Percentiles rank a stretch among this genome's conserved stretches.
These are phyloP conservation scores for Daphoenositta chrysoptera DNA, from an alignment of 2,113 vertebrate genomes.

Conservation along the genomic window DNA sequence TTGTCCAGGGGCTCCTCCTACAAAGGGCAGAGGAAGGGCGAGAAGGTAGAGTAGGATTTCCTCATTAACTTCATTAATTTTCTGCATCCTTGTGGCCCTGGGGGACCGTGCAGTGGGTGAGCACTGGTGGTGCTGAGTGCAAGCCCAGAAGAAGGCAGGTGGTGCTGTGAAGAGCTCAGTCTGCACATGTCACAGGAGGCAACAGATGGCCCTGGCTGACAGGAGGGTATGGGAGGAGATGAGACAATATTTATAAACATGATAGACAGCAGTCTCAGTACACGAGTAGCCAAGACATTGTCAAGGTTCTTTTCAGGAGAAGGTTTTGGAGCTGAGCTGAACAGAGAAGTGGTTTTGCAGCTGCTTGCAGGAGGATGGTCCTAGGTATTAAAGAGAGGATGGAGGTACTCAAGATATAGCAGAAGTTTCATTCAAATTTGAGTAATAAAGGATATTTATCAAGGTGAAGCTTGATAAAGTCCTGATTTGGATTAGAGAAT, in stretches of 20 bases:
- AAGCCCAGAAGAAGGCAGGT: constrained; percentile 1
- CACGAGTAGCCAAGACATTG: constrained; percentile 39
- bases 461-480: background rate
- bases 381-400: background rate
- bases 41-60: background rate
- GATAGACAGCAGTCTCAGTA: constrained; percentile 57
- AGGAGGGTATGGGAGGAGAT: constrained; percentile 22
- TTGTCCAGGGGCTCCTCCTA: background rate
- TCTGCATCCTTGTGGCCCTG: background rate
- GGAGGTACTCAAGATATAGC: background rate
- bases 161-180: constrained; percentile 38
- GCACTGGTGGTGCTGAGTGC: background rate
- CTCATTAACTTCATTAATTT: background rate
- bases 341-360: background rate
- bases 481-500: background rate
- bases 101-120: background rate
- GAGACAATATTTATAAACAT: constrained; percentile 67
- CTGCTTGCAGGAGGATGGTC: background rate
- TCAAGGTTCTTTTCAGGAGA: background rate
- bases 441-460: background rate
- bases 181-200: constrained; percentile 48
- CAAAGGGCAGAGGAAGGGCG: background rate
- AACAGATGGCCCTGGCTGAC: constrained; percentile 56
- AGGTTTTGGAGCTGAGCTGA: background rate
- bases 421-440: background rate